Evolutionary conservation across 37 sponge, comb jelly and placozoan genomes (phyloP).

Genomic region (Spongia lamella): DNA sequence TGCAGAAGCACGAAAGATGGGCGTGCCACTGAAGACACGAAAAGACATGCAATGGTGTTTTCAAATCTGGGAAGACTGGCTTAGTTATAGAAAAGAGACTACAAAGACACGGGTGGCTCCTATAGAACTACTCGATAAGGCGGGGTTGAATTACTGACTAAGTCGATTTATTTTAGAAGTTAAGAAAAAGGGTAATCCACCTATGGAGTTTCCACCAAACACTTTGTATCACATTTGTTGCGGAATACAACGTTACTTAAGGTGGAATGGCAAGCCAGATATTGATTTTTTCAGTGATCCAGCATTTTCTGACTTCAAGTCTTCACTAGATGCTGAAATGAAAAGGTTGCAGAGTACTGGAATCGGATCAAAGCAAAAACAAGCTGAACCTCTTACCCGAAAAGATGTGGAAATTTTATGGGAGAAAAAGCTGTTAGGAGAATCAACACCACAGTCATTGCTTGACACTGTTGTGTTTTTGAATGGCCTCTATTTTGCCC

Average conservation of each 20-base stretch:
- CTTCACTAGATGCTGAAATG: conserved; percentile 4
- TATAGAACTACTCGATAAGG: neutral
- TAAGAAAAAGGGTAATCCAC: neutral
- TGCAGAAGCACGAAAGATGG: neutral
- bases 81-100: neutral
- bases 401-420: neutral
- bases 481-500: neutral
- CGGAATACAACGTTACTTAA: conserved; percentile 24
- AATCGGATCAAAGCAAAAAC: neutral
- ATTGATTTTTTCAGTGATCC: conserved; percentile 6
- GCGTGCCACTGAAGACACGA: conserved; percentile 15
- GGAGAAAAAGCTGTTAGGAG: conserved; percentile 1
- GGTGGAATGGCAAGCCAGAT: neutral
- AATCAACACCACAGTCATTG: neutral
- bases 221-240: conserved; percentile 22
- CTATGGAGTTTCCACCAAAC: conserved; percentile 26
- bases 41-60: conserved; percentile 15
- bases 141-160: conserved; percentile 21
- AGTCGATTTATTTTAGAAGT: conserved; percentile 26
- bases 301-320: neutral
- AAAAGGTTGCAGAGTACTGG: neutral
- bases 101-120: neutral
- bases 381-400: conserved; percentile 17
- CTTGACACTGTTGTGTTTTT: neutral
- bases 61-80: conserved; percentile 24